Evolutionary conservation across 1,140 invertebrate species (phyloP).

Genomic region (Drosophila saltans): DNA sequence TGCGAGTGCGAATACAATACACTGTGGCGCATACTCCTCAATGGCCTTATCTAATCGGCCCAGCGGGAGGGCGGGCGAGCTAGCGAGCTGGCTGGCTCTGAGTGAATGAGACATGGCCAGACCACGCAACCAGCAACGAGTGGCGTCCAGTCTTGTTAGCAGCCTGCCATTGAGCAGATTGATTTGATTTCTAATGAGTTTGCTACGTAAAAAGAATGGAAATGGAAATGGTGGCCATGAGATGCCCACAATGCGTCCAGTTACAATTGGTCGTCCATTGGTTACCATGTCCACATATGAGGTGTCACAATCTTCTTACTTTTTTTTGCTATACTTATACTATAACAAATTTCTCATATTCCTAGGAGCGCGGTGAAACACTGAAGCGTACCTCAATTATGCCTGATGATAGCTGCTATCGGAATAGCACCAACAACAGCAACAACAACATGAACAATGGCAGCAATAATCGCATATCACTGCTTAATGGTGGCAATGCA

Average conservation of each 20-base stretch:
- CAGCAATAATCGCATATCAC: constrained; percentile 53
- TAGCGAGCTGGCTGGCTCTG: background rate
- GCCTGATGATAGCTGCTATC: constrained; percentile 75
- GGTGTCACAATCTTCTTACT: constrained; percentile 31
- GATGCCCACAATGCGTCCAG: constrained; percentile 73
- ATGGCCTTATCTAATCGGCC: constrained; percentile 57
- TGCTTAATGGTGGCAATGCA: constrained; percentile 40
- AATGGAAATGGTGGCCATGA: background rate
- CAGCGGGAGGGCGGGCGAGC: background rate
- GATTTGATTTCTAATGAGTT: constrained; percentile 52
- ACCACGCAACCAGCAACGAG: background rate
- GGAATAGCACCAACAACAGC: constrained; percentile 50
- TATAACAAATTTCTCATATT: background rate
- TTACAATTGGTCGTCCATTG: constrained; percentile 60
- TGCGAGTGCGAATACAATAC: background rate
- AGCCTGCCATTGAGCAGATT: constrained; percentile 22
- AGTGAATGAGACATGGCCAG: constrained; percentile 2
- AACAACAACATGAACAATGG: constrained; percentile 32
- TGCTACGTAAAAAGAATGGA: constrained; percentile 56
- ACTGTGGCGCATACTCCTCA: constrained; percentile 33
- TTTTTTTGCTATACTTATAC: too few relatives aligned
- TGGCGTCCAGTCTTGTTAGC: constrained; percentile 42
- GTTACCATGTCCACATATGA: constrained; percentile 70
- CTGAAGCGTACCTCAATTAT: constrained; percentile 77
- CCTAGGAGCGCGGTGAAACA: constrained; percentile 68